A percentile compares a stretch with the other conserved stretches of the same genome.
phyloP scores from a whole-genome alignment of 1,140 invertebrate species.

The Anthonomus grandis region DNA sequence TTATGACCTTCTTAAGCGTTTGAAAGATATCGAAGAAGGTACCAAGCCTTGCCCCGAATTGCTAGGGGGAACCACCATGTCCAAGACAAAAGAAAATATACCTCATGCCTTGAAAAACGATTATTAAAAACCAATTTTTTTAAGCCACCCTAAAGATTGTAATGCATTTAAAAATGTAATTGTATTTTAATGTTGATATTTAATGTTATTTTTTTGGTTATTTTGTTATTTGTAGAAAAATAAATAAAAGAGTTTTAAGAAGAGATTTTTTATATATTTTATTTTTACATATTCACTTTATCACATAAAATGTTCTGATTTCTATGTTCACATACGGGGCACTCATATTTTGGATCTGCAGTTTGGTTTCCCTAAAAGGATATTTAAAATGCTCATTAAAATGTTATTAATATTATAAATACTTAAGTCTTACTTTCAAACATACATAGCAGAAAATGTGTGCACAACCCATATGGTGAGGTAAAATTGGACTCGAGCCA shows the following conservation, averaged over 20 bases:
- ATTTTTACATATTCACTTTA: conserved; percentile 26
- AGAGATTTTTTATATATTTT: not conserved
- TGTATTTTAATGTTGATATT: conserved; percentile 4
- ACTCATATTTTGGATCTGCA: conserved; percentile 47
- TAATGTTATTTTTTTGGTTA: conserved; percentile 12
- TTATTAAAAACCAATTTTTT: conserved; percentile 9
- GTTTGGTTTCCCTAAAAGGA: conserved; percentile 47
- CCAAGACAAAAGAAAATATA: conserved; percentile 78
- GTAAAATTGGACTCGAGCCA: conserved; percentile 55
- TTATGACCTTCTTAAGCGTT: conserved; percentile 85
- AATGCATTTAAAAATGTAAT: conserved; percentile 21
- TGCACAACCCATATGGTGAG: conserved; percentile 60
- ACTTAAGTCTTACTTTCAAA: conserved; percentile 52
- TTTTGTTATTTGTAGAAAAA: conserved; percentile 3
- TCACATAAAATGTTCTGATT: conserved; percentile 39
- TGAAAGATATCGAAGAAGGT: conserved; percentile 71
- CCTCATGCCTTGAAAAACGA: conserved; percentile 65
- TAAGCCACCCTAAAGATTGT: not conserved
- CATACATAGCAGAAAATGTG: conserved; percentile 67
- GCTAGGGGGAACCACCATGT: conserved; percentile 66
- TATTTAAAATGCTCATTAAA: not conserved
- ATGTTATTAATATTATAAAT: not conserved
- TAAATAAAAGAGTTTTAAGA: conserved; percentile 1
- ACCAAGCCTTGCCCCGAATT: conserved; percentile 70
- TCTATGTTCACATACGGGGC: conserved; percentile 46